phyloP scores from a whole-genome alignment of 2,113 vertebrate species.

The Puffinus mauretanicus region DNA sequence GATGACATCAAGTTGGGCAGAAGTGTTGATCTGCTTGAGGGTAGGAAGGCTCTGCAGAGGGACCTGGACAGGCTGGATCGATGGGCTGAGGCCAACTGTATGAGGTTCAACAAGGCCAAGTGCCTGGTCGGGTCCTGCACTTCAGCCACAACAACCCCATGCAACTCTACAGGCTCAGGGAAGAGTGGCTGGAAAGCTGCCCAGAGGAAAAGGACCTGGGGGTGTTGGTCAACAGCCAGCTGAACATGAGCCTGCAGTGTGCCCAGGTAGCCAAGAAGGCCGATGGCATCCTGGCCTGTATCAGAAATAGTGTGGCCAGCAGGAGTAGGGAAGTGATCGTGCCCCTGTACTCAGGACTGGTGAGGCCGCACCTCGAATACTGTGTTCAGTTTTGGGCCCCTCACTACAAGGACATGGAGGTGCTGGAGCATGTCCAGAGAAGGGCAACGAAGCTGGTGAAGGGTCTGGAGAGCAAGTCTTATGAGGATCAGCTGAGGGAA shows the following conservation, averaged over 20 bases:
- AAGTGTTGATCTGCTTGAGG: neutral
- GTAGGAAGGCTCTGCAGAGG: neutral
- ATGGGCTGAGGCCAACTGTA: fast-evolving
- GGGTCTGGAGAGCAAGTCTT: neutral
- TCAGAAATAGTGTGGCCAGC: neutral
- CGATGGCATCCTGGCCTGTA: neutral
- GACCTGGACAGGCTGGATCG: neutral
- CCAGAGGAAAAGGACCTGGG: neutral
- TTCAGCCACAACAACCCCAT: neutral
- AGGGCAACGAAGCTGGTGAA: neutral
- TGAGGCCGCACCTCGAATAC: neutral
- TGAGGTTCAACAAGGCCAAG: no score
- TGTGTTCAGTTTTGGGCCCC: neutral
- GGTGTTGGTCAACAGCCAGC: fast-evolving
- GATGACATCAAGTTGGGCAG: neutral
- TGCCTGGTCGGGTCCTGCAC: neutral
- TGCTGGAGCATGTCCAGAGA: neutral
- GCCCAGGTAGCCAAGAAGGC: neutral
- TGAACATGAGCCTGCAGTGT: neutral
- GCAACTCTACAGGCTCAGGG: fast-evolving
- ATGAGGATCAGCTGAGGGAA: neutral
- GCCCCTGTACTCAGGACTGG: neutral
- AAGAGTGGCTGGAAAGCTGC: neutral
- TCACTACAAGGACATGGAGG: neutral
- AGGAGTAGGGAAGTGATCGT: fast-evolving